phyloP scores from a whole-genome alignment of 2,888 invertebrate genomes.

The Gymnosoma rotundatum region DNA sequence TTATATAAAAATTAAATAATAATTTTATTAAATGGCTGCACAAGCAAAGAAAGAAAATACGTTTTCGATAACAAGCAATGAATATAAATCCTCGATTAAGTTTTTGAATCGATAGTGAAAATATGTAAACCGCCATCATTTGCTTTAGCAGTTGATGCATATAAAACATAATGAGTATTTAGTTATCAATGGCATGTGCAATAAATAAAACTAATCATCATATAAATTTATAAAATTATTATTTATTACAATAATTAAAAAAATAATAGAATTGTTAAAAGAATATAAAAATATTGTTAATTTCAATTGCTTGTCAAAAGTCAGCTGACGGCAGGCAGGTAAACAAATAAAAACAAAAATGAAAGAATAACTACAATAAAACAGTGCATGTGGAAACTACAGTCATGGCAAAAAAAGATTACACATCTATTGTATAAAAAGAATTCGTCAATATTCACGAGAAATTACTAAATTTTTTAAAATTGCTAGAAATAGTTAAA shows the following conservation, averaged over 20 bases:
- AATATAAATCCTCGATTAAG: too few relatives aligned
- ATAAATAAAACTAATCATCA: conserved; percentile 7
- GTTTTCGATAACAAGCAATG: too few relatives aligned
- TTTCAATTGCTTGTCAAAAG: background rate
- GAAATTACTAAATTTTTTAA: too few relatives aligned
- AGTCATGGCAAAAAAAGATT: too few relatives aligned
- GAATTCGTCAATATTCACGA: too few relatives aligned
- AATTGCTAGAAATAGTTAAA: too few relatives aligned
- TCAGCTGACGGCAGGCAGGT: conserved; percentile 42
- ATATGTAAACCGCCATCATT: background rate
- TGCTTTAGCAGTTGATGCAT: too few relatives aligned
- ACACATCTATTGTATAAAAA: too few relatives aligned
- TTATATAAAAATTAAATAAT: conserved; percentile 21
- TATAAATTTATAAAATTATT: background rate
- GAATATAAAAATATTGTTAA: background rate
- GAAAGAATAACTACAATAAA: background rate
- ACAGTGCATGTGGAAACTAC: too few relatives aligned
- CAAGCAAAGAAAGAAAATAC: too few relatives aligned
- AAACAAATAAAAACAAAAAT: background rate
- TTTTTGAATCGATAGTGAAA: background rate
- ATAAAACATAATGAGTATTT: background rate
- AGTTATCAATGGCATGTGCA: conserved; percentile 17
- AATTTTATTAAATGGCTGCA: background rate
- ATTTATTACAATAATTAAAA: conserved; percentile 19
- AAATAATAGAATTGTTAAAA: background rate